Base-by-base conservation (phyloP, 2,797 vertebrate species). In the Hydrolagus colliei region DNA sequence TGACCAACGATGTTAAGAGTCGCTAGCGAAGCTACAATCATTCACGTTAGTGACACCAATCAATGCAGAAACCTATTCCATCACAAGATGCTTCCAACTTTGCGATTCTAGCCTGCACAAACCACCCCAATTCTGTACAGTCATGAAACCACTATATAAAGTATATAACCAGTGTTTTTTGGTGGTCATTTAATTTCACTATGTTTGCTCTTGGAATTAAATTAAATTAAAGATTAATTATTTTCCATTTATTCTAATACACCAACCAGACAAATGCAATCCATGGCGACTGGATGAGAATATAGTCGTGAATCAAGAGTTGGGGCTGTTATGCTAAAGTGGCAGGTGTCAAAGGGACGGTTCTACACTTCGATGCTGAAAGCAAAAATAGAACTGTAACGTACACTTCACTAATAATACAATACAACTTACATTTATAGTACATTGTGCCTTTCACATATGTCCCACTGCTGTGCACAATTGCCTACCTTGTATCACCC, bases 351-450 rank as follows among this genome's bases (percentile, higher is more conserved):
- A 52, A 52, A 52, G 41, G 6, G 41, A 52, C 41, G 6, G 41
- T 52, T 52, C 41, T 52, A 52, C 41, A 52, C 41, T 52, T 3
- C 41, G 6, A 52, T 82, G 79, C 27, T 32, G 62, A 67, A 82
- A 68, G 27, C 65, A 67, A 22, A 80, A 80, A 80, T 67, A 80
- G 65, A 62, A 67, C 63, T 82, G 63, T 41, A 82, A 82, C 41
- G 79, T 67, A 68, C 22, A 67, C 63, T 82, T 82, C 79, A 82
- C 65, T 82, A 27, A 82, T 65, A 82, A 32, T 65, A 62, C 65
- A 82, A 65, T 68, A 65, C 65, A 67, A 82, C 35, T 82, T 65
- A 13, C 68, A 67, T 9, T 14, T 67, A 65, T 65, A 52, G 41
- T 52, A 52, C 6, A 3, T 52, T 52, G 6, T 52, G 41, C 41